Conservation (phyloP, 2,113 vertebrate species). For the Balaeniceps rex region DNA sequence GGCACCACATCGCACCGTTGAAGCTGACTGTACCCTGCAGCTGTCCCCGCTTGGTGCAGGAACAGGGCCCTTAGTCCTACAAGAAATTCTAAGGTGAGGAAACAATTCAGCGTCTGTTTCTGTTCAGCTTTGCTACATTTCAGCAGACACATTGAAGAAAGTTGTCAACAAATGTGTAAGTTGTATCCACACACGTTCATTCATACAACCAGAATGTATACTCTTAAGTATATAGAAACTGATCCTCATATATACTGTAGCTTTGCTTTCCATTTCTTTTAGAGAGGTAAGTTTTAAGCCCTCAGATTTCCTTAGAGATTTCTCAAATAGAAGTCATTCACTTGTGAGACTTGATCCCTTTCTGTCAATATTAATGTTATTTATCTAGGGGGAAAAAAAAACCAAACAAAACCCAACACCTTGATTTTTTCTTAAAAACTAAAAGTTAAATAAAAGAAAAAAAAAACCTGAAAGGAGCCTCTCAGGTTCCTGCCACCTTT, state of each 20-base stretch:
- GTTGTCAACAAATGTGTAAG: background rate
- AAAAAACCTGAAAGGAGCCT: background rate
- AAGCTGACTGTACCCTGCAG: background rate
- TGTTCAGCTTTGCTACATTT: background rate
- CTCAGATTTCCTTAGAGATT: background rate
- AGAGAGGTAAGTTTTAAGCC: background rate
- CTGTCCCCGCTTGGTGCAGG: background rate
- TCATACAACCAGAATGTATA: rapidly evolving
- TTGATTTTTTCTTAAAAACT: background rate
- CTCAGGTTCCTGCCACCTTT: background rate
- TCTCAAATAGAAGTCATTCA: background rate
- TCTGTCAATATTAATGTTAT: background rate
- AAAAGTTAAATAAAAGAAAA: background rate
- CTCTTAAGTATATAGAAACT: background rate
- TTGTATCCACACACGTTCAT: background rate
- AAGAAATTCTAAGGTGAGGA: background rate
- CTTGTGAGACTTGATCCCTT: background rate
- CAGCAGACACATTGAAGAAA: background rate
- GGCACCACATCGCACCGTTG: background rate
- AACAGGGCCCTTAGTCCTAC: background rate
- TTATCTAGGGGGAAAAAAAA: background rate
- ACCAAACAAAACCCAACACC: rapidly evolving
- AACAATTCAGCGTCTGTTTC: background rate
- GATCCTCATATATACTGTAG: background rate
- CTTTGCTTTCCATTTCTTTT: background rate